These are phyloP conservation scores for Macrochelys suwanniensis DNA, from an alignment of 2,797 vertebrate species.

Conservation along the genomic window DNA sequence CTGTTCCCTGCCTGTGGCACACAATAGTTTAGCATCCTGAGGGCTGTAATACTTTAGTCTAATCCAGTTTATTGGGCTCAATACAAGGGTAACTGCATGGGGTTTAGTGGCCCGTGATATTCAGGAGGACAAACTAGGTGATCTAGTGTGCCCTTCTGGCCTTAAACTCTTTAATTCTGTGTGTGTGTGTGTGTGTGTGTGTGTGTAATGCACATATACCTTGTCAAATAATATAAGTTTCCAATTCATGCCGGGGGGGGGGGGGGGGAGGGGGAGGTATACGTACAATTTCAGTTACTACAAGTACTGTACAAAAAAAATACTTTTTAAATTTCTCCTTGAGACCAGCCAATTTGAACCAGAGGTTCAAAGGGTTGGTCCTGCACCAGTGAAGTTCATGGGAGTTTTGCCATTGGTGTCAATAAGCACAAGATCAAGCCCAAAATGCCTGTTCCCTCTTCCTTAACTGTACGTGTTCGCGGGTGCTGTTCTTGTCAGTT, in stretches of 20 bases:
- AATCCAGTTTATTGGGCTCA: not conserved
- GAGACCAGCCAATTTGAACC: not conserved
- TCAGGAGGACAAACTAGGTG: not conserved
- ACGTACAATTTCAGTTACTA: not conserved
- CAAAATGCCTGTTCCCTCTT: not conserved
- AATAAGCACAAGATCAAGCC: not conserved
- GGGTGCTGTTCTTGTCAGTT: not conserved
- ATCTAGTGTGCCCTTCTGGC: not conserved
- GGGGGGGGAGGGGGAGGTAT: not conserved
- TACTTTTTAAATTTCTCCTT: not conserved
- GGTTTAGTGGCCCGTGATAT: not conserved
- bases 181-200: not conserved
- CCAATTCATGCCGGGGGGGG: not conserved
- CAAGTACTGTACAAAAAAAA: too few species aligned
- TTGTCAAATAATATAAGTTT: not conserved
- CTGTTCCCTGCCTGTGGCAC: not conserved
- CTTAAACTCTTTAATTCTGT: not conserved
- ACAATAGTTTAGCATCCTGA: not conserved
- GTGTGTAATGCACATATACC: not conserved
- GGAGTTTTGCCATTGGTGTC: not conserved
- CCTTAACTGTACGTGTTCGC: not conserved
- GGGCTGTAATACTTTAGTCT: not conserved
- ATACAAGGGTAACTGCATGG: not conserved
- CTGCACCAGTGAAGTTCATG: not conserved
- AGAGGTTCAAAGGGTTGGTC: not conserved